A percentile compares a stretch with the other conserved stretches of the same genome.
These are phyloP conservation scores for Pharmacophagus antenor DNA, from an alignment of 2,888 invertebrate genomes.

Conservation along the genomic window DNA sequence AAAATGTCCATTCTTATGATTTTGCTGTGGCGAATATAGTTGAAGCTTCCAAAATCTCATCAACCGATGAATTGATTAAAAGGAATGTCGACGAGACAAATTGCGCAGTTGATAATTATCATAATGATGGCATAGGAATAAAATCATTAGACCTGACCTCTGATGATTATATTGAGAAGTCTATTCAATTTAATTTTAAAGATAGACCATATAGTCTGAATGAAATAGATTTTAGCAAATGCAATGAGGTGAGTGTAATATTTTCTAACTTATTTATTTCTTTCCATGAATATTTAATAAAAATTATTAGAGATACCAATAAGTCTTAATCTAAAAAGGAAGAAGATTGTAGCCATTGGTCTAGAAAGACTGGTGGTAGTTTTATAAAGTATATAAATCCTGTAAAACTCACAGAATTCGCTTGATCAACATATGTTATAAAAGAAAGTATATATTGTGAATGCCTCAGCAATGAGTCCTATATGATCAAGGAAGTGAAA, in stretches of 20 bases:
- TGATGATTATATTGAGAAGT: constrained; percentile 68
- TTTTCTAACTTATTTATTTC: constrained; percentile 9
- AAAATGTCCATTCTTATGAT: constrained; percentile 55
- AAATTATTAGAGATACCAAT: too few species aligned
- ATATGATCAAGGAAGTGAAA: too few species aligned
- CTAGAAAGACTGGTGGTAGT: too few species aligned
- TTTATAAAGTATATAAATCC: too few species aligned
- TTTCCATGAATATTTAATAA: not conserved
- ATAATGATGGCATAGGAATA: constrained; percentile 48
- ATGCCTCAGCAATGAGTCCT: too few species aligned
- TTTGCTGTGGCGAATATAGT: constrained; percentile 38
- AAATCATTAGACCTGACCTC: constrained; percentile 53
- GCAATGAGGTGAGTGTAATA: constrained; percentile 54
- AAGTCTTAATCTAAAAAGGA: too few species aligned
- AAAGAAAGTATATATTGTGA: too few species aligned
- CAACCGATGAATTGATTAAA: constrained; percentile 34
- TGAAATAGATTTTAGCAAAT: constrained; percentile 62
- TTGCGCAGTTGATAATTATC: constrained; percentile 37
- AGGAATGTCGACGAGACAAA: constrained; percentile 34
- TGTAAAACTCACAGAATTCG: too few species aligned
- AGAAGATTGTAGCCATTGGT: too few species aligned
- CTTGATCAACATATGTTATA: too few species aligned
- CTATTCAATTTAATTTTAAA: constrained; percentile 45
- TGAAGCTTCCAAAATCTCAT: constrained; percentile 6
- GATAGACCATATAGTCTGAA: constrained; percentile 51